phyloP scores from a whole-genome alignment of 2,113 vertebrate species.

The Etheostoma spectabile region DNA sequence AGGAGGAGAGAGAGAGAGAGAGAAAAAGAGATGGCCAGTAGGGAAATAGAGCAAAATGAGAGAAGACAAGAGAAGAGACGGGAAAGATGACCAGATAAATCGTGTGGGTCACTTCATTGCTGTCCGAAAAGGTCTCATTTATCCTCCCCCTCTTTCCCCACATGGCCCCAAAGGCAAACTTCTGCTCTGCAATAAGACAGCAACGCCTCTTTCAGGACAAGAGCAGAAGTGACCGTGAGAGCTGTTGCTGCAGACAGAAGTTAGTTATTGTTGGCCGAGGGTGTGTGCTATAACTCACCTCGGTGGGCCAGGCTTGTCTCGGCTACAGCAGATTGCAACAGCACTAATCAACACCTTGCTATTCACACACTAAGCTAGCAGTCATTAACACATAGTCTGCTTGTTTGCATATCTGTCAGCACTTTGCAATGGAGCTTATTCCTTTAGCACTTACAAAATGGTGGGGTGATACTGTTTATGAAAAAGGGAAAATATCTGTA shows the following conservation, averaged over 20 bases:
- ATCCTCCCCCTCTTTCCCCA: conserved; percentile 43
- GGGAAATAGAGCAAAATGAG: conserved; percentile 65
- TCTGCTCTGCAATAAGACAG: conserved; percentile 47
- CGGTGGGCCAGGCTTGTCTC: conserved; percentile 49
- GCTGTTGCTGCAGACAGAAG: conserved; percentile 64
- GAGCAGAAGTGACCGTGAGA: conserved; percentile 56
- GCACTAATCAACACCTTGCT: conserved; percentile 80
- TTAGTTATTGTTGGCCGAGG: conserved; percentile 68
- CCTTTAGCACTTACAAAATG: conserved; percentile 41
- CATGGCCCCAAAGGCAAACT: conserved; percentile 65
- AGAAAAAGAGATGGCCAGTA: conserved; percentile 53
- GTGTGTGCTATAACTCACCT: conserved; percentile 51
- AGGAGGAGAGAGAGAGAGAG: conserved; percentile 54
- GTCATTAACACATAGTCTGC: conserved; percentile 75
- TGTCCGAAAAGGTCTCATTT: conserved; percentile 76
- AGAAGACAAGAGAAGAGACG: conserved; percentile 66
- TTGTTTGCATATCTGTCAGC: conserved; percentile 78
- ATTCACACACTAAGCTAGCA: conserved; percentile 67
- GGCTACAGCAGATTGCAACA: conserved; percentile 62
- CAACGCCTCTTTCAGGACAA: conserved; percentile 62
- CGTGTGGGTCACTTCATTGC: conserved; percentile 74
- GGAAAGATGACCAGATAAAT: conserved; percentile 75
- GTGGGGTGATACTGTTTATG: conserved; percentile 22
- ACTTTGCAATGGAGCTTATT: conserved; percentile 70
- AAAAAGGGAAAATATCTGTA: conserved; percentile 34